Base-by-base conservation (phyloP, 2,888 invertebrate species). In the Melanchra persicariae region DNA sequence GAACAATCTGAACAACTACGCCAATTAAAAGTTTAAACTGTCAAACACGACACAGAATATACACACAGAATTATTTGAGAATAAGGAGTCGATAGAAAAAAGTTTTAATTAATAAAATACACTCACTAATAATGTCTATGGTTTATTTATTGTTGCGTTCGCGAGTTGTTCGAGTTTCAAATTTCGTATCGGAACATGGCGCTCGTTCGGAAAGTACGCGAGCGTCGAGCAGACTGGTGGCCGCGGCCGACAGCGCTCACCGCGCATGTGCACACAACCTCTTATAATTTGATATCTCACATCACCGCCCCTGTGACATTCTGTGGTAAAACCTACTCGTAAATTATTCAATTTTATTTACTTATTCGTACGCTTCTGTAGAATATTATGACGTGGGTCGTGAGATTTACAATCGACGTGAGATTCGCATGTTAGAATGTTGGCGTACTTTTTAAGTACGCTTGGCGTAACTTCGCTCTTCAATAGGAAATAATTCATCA, bases 271-370 rank as follows among this genome's bases (percentile, higher is more conserved):
- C 92, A 87, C 84, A 85, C 85, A 91, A 91, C 90, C 93, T 93
- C 93, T 93, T 93, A 94, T 94, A 94, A 94, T 94, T 93, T 94
- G 93, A 94, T 95, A 95, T 94, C 93, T 92, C 93, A 92, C 93
- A 93, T 94, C 93, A 92, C 92, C 93, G 92, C 93, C 91, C 92
- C 91, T 92, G 92, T 93, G 93, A 94, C 94, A 93, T 92, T 93
- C 91, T 91, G 92, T 93, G 93, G 93, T 91, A 92, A 93, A 94
- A 92, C 91, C 91, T 92, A 92, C 92, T 93, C 91, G 90, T 93
- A 92, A 93, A 94, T 94, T 93, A 94, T 94, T 94, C 93, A 93
- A 93, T 93, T 93, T 93, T 93, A 93, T 93, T 93, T 92, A 91
- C 91, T 93, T 93, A 92, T 90, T 89, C 91, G 87, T 89, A 87